A percentile compares a stretch with the other conserved stretches of the same genome.
Evolutionary conservation across 1,140 invertebrate species (phyloP).

Genomic region (Chrysopa pallens): DNA sequence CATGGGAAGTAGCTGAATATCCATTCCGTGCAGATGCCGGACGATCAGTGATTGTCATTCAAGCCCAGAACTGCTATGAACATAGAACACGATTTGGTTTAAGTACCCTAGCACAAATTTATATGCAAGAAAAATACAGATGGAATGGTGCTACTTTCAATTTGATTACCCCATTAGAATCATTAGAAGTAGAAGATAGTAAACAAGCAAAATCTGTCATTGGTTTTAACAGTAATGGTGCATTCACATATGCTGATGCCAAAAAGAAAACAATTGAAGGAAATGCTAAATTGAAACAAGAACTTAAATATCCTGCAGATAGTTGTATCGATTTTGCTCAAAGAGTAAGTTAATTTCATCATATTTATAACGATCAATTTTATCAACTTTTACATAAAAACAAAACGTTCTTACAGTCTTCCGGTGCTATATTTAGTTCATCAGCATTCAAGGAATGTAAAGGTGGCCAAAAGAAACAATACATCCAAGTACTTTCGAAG

Average conservation of each 20-base stretch:
- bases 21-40: slow-evolving; percentile 38
- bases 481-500: neutral
- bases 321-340: neutral
- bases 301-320: neutral
- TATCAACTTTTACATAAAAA: neutral
- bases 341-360: neutral
- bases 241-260: neutral
- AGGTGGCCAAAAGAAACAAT: neutral
- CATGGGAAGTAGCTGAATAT: slow-evolving; percentile 32
- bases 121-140: neutral
- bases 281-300: neutral
- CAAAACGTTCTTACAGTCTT: neutral
- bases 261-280: neutral
- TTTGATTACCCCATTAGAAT: neutral
- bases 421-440: neutral
- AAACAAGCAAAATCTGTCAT: neutral
- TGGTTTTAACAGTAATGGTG: neutral
- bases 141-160: neutral
- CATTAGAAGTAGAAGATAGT: neutral
- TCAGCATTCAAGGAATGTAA: neutral
- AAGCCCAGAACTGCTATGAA: slow-evolving; percentile 11
- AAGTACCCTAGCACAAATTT: slow-evolving; percentile 11
- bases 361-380: no score
- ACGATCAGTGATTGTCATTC: slow-evolving; percentile 34
- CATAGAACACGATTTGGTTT: slow-evolving; percentile 11